A percentile compares a stretch with the other conserved stretches of the same genome.
Evolutionary conservation across 2,113 vertebrate genomes (phyloP).

Genomic region (Silurus meridionalis): DNA sequence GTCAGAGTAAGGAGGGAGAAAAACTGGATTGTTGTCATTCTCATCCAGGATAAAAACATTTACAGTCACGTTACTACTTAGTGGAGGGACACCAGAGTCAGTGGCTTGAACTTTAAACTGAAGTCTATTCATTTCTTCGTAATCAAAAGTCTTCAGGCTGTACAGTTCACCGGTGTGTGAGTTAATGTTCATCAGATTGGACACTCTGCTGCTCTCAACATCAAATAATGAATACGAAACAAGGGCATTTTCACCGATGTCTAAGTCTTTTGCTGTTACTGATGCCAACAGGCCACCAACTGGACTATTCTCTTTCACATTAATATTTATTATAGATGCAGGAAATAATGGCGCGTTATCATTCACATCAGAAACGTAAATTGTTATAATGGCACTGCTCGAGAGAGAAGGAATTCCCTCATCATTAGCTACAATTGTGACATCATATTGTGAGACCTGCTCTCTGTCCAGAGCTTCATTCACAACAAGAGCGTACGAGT

Average conservation of each 20-base stretch:
- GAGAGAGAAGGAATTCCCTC: conserved; percentile 71
- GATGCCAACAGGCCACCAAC: conserved; percentile 42
- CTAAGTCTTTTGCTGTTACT: conserved; percentile 37
- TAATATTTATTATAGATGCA: conserved; percentile 62
- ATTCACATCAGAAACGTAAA: conserved; percentile 77
- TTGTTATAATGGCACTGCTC: conserved; percentile 56
- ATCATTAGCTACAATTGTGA: conserved; percentile 72
- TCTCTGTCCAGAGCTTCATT: conserved; percentile 74
- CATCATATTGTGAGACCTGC: conserved; percentile 68
- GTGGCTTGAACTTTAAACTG: conserved; percentile 62
- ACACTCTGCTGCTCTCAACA: conserved; percentile 56
- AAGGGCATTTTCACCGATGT: conserved; percentile 66
- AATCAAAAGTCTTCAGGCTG: conserved; percentile 47
- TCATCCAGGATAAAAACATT: too few relatives aligned
- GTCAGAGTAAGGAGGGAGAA: too few relatives aligned
- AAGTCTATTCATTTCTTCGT: conserved; percentile 60
- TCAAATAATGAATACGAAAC: conserved; percentile 72
- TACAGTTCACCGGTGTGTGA: conserved; percentile 63
- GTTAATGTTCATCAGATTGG: conserved; percentile 70
- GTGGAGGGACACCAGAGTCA: conserved; percentile 35
- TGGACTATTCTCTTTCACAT: conserved; percentile 75
- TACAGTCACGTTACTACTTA: too few relatives aligned
- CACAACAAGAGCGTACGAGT: conserved; percentile 75
- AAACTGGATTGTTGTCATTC: too few relatives aligned
- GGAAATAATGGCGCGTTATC: conserved; percentile 77